These are phyloP conservation scores for Hydrozoanthus gracilis DNA, from an alignment of 92 coral and sea anemone genomes.

Conservation along the genomic window DNA sequence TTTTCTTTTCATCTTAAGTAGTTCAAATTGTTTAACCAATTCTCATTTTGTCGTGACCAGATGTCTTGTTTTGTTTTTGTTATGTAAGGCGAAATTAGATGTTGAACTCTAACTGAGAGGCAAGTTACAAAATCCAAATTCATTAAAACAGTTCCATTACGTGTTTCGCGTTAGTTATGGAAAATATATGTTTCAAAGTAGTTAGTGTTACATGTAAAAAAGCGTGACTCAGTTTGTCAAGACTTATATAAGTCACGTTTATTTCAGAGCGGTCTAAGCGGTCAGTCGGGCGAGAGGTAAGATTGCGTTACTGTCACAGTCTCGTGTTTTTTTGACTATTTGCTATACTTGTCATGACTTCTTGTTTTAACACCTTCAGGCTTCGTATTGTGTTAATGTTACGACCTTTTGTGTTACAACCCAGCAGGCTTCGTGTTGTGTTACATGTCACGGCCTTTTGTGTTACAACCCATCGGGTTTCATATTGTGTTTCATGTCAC, in stretches of 20 bases:
- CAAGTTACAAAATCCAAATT: too few species aligned
- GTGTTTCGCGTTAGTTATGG: neutral
- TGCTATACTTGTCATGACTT: neutral
- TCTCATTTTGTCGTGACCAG: too few species aligned
- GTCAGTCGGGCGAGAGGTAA: conserved; percentile 44
- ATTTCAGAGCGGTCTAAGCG: conserved; percentile 35
- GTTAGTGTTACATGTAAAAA: neutral
- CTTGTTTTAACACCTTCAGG: neutral
- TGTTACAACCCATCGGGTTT: neutral
- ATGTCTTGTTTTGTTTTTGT: too few species aligned
- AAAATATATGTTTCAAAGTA: neutral
- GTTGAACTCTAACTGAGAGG: too few species aligned
- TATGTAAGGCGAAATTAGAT: too few species aligned
- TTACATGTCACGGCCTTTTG: neutral
- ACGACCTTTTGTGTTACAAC: neutral
- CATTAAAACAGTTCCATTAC: too few species aligned
- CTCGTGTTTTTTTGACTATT: neutral
- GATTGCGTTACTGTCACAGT: neutral
- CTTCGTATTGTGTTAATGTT: neutral
- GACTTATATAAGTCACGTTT: neutral
- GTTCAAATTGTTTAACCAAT: too few species aligned
- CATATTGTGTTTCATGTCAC: neutral
- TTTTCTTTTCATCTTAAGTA: too few species aligned
- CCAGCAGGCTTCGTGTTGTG: neutral
- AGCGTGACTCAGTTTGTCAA: neutral